A percentile compares a stretch with the other conserved stretches of the same genome.
phyloP scores from a whole-genome alignment of 1,140 invertebrate species.

The Anthonomus grandis region DNA sequence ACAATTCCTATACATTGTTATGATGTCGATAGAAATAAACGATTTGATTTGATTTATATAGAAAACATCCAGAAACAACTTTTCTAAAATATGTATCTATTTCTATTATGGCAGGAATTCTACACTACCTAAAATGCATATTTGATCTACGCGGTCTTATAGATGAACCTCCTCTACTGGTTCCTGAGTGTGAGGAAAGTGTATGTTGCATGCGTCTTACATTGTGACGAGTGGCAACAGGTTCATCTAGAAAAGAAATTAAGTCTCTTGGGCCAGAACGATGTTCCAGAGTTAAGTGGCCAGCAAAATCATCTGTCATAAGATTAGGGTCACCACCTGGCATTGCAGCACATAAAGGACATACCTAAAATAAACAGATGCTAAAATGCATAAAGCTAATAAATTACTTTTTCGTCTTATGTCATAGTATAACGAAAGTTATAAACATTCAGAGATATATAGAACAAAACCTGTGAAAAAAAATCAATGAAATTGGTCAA shows the following conservation, averaged over 20 bases:
- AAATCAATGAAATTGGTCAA: too few relatives aligned
- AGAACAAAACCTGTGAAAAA: too few relatives aligned
- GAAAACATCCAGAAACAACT: too few relatives aligned
- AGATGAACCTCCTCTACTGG: conserved; percentile 53
- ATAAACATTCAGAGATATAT: too few relatives aligned
- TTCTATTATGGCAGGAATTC: too few relatives aligned
- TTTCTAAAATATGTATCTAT: too few relatives aligned
- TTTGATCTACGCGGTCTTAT: conserved; percentile 75
- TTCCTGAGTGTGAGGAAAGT: conserved; percentile 57
- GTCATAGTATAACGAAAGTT: too few relatives aligned
- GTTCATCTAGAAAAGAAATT: conserved; percentile 88
- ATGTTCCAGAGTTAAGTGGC: conserved; percentile 93
- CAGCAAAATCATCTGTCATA: conserved; percentile 96
- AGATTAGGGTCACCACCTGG: conserved; percentile 96
- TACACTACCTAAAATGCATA: conserved; percentile 89
- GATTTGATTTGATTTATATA: too few relatives aligned
- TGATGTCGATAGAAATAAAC: too few relatives aligned
- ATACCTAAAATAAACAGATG: conserved; percentile 60
- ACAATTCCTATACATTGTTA: too few relatives aligned
- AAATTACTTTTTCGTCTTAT: too few relatives aligned
- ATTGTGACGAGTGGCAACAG: conserved; percentile 62
- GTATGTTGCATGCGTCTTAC: conserved; percentile 84
- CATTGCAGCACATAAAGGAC: conserved; percentile 92
- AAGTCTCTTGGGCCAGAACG: conserved; percentile 80
- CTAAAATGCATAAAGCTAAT: conserved; percentile 4